A percentile compares a stretch with the other conserved stretches of the same genome.
phyloP scores from a whole-genome alignment of 2,888 invertebrate species.

The Rutpela maculata region DNA sequence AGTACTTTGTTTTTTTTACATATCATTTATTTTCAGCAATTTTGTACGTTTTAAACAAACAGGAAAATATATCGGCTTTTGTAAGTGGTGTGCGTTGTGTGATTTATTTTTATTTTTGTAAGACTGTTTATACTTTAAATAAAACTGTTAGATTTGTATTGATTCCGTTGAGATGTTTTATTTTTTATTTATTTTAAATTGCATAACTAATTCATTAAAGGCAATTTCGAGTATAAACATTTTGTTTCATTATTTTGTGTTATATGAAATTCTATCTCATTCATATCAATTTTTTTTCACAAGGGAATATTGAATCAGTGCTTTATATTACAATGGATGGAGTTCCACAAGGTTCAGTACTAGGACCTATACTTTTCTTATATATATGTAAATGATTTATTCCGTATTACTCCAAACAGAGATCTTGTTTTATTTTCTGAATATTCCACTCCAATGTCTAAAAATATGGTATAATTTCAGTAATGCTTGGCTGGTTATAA shows the following conservation, averaged over 20 bases:
- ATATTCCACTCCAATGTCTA: no score
- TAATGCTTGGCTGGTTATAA: no score
- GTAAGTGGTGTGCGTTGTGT: constrained; percentile 23
- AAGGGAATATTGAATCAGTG: no score
- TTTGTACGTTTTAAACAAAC: constrained; percentile 1
- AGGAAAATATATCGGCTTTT: constrained; percentile 26
- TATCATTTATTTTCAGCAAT: constrained; percentile 8
- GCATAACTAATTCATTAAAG: background rate
- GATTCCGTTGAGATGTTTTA: constrained; percentile 20
- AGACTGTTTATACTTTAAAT: constrained; percentile 40
- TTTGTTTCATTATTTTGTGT: background rate
- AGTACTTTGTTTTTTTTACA: constrained; percentile 5
- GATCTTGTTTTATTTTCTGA: no score
- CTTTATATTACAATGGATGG: no score
- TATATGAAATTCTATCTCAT: background rate
- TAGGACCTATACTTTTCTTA: no score
- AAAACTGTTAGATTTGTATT: constrained; percentile 37
- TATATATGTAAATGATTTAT: no score
- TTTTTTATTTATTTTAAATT: constrained; percentile 21
- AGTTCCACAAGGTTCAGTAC: no score
- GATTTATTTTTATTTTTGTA: constrained; percentile 43
- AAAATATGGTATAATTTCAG: no score
- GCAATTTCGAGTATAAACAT: background rate
- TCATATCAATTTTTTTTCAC: background rate
- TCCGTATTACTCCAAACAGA: no score